Percentiles rank a stretch among this genome's conserved stretches.
Conservation (phyloP, 2,888 invertebrate genomes). For the Pristionchus exspectatus region DNA sequence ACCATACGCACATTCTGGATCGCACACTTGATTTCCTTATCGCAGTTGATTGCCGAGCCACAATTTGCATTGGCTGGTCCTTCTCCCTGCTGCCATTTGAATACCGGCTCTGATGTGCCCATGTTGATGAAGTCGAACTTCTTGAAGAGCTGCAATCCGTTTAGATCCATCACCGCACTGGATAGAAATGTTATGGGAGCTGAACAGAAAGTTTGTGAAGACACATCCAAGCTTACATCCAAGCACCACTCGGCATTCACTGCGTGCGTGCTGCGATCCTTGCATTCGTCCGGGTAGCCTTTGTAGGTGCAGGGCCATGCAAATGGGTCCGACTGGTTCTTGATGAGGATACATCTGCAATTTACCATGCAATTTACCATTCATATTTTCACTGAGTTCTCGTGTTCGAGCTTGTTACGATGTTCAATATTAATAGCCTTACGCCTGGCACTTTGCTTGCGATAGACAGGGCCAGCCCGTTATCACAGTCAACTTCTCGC, state of each 20-base stretch:
- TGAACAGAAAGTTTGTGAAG: too few relatives aligned
- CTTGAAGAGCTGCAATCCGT: not conserved
- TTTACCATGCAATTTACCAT: too few relatives aligned
- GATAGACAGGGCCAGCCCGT: too few relatives aligned
- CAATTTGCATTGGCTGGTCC: not conserved
- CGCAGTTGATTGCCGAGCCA: not conserved
- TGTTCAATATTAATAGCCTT: too few relatives aligned
- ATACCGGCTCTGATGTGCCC: not conserved
- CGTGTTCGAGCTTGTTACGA: too few relatives aligned
- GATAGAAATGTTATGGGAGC: too few relatives aligned
- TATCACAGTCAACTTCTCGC: too few relatives aligned
- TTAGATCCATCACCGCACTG: not conserved
- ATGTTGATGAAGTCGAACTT: not conserved
- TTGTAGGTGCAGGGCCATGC: slow-evolving; percentile 4
- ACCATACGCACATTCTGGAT: too few relatives aligned
- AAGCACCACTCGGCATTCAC: not conserved
- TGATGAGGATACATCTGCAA: not conserved
- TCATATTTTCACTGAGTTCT: too few relatives aligned
- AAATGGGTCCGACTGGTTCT: not conserved
- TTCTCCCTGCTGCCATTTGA: not conserved
- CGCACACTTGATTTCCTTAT: not conserved
- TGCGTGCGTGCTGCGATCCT: not conserved
- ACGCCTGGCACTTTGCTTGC: too few relatives aligned
- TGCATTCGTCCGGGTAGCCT: not conserved
- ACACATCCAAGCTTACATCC: not conserved